Base-by-base conservation (phyloP, 2,888 invertebrate genomes). In the Chromoteleia sp. region DNA sequence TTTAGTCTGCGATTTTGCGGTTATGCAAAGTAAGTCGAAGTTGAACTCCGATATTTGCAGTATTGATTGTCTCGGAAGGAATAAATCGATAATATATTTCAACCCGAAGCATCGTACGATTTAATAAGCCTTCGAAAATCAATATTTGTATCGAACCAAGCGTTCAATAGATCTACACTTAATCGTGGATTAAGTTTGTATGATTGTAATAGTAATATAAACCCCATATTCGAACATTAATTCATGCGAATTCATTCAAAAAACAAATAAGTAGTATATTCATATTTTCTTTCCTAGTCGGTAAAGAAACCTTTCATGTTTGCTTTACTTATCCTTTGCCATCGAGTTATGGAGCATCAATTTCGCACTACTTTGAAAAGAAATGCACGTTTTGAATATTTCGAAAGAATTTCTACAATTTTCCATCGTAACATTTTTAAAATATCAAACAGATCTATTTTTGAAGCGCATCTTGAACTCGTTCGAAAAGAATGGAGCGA, bases 11-110 rank as follows among this genome's bases (percentile, higher is more conserved):
- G 75, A 70, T 80, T 80, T 75, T 17, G 75, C 29, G 75, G 70
- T 63, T 80, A 70, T 68, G 75, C 75, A 65, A 80, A 80, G 70
- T 80, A 70, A 80, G 56, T 68, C 33, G 50, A 61, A 80, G 58
- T 74, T 79, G 21, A 68, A 45, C 61, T 70, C 65, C 48, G 12
- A 36, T 80, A 70, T 80, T 80, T 70, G 70, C 63, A 41, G 48
- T 70, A 80, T 80, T 74, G 74, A 80, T 80, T 76, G 67, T 79
- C 81, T 63, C 21, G 21, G 45, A 61, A 59, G 54, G 56, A 74
- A 78, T 74, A 68, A 63, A 74, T 78, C 67, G 61, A 77, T 70
- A 63, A 17, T 65, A n/a, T n/a, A 59, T 48, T 70, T 65, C 25
- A 75, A 75, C 21, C 17, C 30, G 33, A 43, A 68, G 25, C 45